A percentile compares a stretch with the other conserved stretches of the same genome.
Evolutionary conservation across 2,797 vertebrate species (phyloP).

Genomic region (Varecia variegata): DNA sequence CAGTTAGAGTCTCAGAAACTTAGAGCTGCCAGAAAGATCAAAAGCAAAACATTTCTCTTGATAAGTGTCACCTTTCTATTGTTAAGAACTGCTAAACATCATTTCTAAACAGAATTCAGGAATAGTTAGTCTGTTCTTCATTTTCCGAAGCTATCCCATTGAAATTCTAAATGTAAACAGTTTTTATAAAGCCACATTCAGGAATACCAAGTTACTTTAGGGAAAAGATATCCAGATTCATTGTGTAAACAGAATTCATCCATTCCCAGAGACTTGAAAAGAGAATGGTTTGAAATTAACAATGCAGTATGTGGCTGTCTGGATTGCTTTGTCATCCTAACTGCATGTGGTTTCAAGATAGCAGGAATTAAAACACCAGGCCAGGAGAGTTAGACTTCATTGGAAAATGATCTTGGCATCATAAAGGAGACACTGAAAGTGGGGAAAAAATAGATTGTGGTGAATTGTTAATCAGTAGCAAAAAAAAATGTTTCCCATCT

Average conservation of each 20-base stretch:
- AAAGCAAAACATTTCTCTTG: slow-evolving; percentile 23
- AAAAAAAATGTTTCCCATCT: slow-evolving; percentile 3
- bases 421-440: slow-evolving; percentile 28
- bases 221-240: slow-evolving; percentile 20
- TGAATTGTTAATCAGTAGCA: neutral
- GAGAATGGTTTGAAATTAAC: slow-evolving; percentile 56
- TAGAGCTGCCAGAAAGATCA: slow-evolving; percentile 11
- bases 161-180: slow-evolving; percentile 46
- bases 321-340: slow-evolving; percentile 52
- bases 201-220: slow-evolving; percentile 45
- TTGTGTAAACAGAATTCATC: neutral
- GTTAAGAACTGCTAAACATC: neutral
- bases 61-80: slow-evolving; percentile 4
- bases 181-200: slow-evolving; percentile 33
- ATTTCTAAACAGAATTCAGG: slow-evolving; percentile 27
- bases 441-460: neutral
- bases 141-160: slow-evolving; percentile 43
- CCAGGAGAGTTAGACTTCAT: neutral
- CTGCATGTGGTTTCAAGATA: slow-evolving; percentile 36
- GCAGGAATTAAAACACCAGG: slow-evolving; percentile 24
- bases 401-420: slow-evolving; percentile 37
- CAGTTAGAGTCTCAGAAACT: neutral
- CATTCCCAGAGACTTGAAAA: slow-evolving; percentile 13
- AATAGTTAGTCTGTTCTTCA: slow-evolving; percentile 21
- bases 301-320: neutral